phyloP scores from a whole-genome alignment of 2,888 invertebrate genomes.

The Electrophaes corylata region DNA sequence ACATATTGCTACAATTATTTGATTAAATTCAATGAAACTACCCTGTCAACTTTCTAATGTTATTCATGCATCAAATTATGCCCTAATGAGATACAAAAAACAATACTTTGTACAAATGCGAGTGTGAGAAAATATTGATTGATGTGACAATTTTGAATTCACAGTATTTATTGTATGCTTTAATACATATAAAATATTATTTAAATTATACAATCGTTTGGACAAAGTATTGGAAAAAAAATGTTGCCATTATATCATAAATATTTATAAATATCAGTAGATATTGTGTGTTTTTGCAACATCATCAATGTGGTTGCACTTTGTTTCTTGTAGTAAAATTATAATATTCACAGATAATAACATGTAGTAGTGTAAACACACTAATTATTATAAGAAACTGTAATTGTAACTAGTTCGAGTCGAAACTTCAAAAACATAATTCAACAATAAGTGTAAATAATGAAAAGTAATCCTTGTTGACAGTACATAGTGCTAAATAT shows the following conservation, averaged over 20 bases:
- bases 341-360: conserved; percentile 32
- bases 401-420: conserved; percentile 34
- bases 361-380: conserved; percentile 36
- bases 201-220: conserved; percentile 45
- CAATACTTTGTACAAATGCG: conserved; percentile 58
- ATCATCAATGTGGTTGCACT: conserved; percentile 43
- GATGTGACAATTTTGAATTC: conserved; percentile 52
- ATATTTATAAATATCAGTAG: conserved; percentile 45
- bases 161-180: conserved; percentile 55
- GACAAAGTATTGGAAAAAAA: conserved; percentile 60
- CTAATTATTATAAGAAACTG: conserved; percentile 32
- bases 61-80: not conserved
- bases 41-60: not conserved
- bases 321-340: conserved; percentile 46
- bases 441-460: conserved; percentile 53
- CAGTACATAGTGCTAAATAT: conserved; percentile 50
- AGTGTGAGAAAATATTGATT: conserved; percentile 39
- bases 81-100: conserved; percentile 13
- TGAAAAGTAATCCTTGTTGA: conserved; percentile 41
- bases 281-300: conserved; percentile 48
- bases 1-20: not conserved
- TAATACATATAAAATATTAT: conserved; percentile 35
- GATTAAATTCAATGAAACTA: not conserved
- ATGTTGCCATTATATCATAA: conserved; percentile 36
- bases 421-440: conserved; percentile 37